Conservation (phyloP, 2,113 vertebrate species). For the Mandrillus leucophaeus region DNA sequence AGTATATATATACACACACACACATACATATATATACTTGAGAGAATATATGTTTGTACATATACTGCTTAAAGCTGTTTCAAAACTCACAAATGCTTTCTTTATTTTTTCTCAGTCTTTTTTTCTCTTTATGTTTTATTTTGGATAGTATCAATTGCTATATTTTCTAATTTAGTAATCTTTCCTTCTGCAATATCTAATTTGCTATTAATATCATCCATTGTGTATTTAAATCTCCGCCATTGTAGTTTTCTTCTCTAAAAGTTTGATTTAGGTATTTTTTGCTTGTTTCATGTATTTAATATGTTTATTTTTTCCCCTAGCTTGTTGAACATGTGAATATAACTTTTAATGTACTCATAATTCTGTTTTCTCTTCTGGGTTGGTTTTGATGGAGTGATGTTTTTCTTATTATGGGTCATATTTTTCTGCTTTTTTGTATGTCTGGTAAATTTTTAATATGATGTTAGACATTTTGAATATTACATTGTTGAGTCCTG, state of each 20-base stretch:
- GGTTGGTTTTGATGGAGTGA: neutral
- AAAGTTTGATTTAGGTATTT: neutral
- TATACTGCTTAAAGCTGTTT: neutral
- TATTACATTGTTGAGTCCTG: too few species aligned
- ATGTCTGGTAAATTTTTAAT: too few species aligned
- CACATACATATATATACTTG: neutral
- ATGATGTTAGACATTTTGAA: too few species aligned
- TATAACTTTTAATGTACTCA: neutral
- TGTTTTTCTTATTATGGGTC: neutral
- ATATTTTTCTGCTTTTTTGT: too few species aligned
- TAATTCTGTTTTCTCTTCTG: neutral
- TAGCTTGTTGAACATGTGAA: neutral
- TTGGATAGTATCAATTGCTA: neutral
- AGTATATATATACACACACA: neutral
- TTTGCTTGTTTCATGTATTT: neutral
- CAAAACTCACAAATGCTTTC: neutral
- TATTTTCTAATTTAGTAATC: neutral
- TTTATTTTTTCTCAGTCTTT: neutral
- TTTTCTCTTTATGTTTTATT: neutral
- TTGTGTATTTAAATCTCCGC: neutral
- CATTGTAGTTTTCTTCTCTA: too few species aligned
- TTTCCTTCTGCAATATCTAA: neutral
- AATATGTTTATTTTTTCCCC: neutral
- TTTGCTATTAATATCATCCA: neutral
- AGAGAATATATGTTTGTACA: too few species aligned